Conservation (phyloP, 2,113 vertebrate genomes). For the Sceloporus tristichus region DNA sequence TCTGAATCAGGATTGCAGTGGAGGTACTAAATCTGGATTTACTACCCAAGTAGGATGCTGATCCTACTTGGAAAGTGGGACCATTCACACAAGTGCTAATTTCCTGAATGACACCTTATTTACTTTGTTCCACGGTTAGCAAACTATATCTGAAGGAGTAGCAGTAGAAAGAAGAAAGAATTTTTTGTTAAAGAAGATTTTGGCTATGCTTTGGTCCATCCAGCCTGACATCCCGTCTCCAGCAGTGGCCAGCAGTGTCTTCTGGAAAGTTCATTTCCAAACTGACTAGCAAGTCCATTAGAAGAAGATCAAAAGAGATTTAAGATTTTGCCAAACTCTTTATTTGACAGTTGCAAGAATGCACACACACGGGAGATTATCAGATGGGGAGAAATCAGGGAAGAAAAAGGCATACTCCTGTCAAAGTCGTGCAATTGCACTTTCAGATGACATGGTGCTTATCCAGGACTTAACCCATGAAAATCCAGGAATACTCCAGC, state of each 20-base stretch:
- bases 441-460: no score
- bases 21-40: background rate
- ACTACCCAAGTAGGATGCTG: background rate
- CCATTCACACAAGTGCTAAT: no score
- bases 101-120: no score
- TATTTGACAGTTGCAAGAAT: background rate
- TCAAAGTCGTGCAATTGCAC: no score
- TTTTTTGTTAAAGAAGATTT: background rate
- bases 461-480: no score
- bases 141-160: background rate
- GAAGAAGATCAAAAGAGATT: background rate
- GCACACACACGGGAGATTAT: no score
- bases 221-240: background rate
- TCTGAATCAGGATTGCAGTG: no score
- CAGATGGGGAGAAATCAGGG: no score
- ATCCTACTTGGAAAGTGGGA: no score
- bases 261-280: background rate
- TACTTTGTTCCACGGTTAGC: no score
- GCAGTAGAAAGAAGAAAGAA: background rate
- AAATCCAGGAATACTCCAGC: no score
- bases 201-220: background rate
- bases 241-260: background rate
- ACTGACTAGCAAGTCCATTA: background rate
- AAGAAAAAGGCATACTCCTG: no score
- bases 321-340: background rate